A percentile compares a stretch with the other conserved stretches of the same genome.
Evolutionary conservation across 2,888 invertebrate species (phyloP).

Genomic region (Craniophora ligustri): DNA sequence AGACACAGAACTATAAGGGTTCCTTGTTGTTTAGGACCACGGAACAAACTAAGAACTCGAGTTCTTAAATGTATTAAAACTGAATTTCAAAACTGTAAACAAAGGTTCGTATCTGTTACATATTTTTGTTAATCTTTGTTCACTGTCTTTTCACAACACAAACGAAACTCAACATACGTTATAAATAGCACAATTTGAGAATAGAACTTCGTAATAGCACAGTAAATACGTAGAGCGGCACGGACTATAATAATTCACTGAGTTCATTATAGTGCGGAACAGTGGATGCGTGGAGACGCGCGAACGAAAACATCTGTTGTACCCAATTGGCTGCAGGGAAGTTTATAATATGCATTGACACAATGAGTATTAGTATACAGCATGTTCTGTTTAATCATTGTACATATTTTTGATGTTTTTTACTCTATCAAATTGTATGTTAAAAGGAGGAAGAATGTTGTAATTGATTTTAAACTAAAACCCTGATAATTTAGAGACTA

Average conservation of each 20-base stretch:
- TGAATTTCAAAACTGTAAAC: constrained; percentile 11
- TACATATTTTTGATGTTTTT: too few relatives aligned
- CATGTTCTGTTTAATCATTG: constrained; percentile 48
- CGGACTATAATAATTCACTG: constrained; percentile 16
- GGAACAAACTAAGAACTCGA: too few relatives aligned
- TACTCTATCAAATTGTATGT: too few relatives aligned
- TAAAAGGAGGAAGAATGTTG: too few relatives aligned
- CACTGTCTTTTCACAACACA: constrained; percentile 11
- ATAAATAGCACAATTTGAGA: not conserved
- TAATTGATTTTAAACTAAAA: too few relatives aligned
- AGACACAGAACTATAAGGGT: too few relatives aligned
- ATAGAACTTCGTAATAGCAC: constrained; percentile 1
- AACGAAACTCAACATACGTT: not conserved
- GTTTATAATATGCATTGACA: constrained; percentile 69
- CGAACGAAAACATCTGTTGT: constrained; percentile 70
- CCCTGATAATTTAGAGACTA: too few relatives aligned
- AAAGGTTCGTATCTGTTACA: not conserved
- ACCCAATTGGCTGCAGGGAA: constrained; percentile 71
- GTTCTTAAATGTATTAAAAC: too few relatives aligned
- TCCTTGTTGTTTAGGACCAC: too few relatives aligned
- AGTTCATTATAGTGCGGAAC: constrained; percentile 15
- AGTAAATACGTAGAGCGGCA: constrained; percentile 16
- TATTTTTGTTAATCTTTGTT: not conserved
- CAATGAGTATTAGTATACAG: constrained; percentile 56
- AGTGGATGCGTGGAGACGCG: constrained; percentile 42